Evolutionary conservation across 1,140 invertebrate genomes (phyloP).

Genomic region (Ips typographus): DNA sequence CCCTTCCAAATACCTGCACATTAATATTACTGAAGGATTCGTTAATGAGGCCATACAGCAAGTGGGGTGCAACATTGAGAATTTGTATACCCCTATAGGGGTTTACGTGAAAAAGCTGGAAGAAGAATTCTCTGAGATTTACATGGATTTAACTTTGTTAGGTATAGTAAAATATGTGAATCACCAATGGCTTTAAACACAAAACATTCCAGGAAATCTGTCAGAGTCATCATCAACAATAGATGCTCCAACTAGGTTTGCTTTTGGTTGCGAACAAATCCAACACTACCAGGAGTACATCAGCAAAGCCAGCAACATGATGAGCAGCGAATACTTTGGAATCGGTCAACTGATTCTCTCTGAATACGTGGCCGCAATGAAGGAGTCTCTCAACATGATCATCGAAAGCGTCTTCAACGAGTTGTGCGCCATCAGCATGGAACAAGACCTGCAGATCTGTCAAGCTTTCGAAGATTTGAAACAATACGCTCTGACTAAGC

Average conservation of each 20-base stretch:
- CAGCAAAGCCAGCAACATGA: slow-evolving; percentile 37
- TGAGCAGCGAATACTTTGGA: slow-evolving; percentile 40
- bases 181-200: background rate
- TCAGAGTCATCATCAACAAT: slow-evolving; percentile 22
- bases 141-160: slow-evolving; percentile 9
- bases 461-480: slow-evolving; percentile 40
- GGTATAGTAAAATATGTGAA: background rate
- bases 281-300: slow-evolving; percentile 38
- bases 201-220: slow-evolving; percentile 2
- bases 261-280: slow-evolving; percentile 54
- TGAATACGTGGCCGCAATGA: slow-evolving; percentile 34
- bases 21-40: slow-evolving; percentile 40
- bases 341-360: slow-evolving; percentile 37
- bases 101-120: slow-evolving; percentile 27
- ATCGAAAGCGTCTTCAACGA: slow-evolving; percentile 36
- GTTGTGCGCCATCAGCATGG: slow-evolving; percentile 35
- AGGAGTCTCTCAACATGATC: slow-evolving; percentile 31
- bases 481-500: slow-evolving; percentile 33
- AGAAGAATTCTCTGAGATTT: slow-evolving; percentile 19
- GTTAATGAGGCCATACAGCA: slow-evolving; percentile 18
- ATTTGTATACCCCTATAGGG: slow-evolving; percentile 36
- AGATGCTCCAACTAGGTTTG: slow-evolving; percentile 55
- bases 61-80: slow-evolving; percentile 35
- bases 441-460: slow-evolving; percentile 42
- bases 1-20: slow-evolving; percentile 25